Evolutionary conservation across 2,888 invertebrate species (phyloP).

Genomic region (Drosophila aldrichi): DNA sequence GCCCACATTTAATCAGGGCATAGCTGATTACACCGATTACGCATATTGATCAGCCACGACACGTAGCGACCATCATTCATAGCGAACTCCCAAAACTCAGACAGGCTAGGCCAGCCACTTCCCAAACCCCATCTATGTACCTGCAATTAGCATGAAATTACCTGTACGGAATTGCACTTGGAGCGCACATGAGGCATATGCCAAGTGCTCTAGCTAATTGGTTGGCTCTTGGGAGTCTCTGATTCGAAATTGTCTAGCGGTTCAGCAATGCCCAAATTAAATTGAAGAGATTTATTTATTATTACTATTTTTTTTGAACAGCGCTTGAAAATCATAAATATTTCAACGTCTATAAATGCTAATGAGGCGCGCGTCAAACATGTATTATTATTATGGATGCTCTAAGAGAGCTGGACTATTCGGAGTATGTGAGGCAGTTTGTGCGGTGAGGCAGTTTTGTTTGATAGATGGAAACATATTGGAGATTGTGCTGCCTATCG

Average conservation of each 20-base stretch:
- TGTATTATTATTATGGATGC: constrained; percentile 46
- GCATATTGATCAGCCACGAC: constrained; percentile 74
- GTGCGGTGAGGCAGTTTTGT: background rate
- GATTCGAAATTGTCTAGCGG: constrained; percentile 7
- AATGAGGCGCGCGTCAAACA: constrained; percentile 53
- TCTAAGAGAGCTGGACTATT: background rate
- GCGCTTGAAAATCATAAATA: constrained; percentile 57
- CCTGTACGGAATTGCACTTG: constrained; percentile 11
- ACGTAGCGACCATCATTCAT: constrained; percentile 71
- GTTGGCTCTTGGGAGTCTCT: constrained; percentile 1
- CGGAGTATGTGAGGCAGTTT: background rate
- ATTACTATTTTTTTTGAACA: constrained; percentile 28
- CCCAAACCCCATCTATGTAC: background rate
- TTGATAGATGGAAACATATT: background rate
- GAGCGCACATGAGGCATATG: constrained; percentile 43
- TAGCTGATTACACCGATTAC: constrained; percentile 72
- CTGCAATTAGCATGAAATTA: constrained; percentile 59
- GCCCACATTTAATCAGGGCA: constrained; percentile 49
- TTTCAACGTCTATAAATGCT: constrained; percentile 69
- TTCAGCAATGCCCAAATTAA: constrained; percentile 26
- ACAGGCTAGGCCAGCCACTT: background rate
- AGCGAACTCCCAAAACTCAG: constrained; percentile 31
- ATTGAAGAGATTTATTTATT: constrained; percentile 27
- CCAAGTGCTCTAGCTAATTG: constrained; percentile 32
- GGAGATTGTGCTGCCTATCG: background rate